A percentile compares a stretch with the other conserved stretches of the same genome.
These are phyloP conservation scores for Dromaius novaehollandiae DNA, from an alignment of 2,113 vertebrate genomes.

Conservation along the genomic window DNA sequence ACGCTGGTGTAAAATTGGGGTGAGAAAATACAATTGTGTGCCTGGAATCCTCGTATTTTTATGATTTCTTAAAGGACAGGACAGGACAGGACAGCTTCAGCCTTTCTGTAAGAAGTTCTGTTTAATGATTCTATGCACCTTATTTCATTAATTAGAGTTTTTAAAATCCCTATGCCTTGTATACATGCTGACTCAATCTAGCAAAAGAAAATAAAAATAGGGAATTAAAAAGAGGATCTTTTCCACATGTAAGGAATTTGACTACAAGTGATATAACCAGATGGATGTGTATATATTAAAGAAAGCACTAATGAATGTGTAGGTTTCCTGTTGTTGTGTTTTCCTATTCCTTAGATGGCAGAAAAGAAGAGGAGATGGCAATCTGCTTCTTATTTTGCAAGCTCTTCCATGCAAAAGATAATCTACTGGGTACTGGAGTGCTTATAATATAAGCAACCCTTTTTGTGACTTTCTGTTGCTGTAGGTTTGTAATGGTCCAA, in stretches of 20 bases:
- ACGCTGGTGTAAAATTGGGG: neutral
- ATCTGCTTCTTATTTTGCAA: constrained; percentile 52
- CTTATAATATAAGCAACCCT: constrained; percentile 69
- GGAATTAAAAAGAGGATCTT: neutral
- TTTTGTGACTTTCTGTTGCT: constrained; percentile 74
- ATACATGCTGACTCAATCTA: neutral
- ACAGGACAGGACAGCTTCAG: neutral
- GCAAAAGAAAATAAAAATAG: neutral
- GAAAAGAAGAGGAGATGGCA: constrained; percentile 54
- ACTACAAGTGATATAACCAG: neutral
- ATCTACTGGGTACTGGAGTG: constrained; percentile 66
- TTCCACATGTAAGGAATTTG: neutral
- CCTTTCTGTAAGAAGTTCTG: neutral
- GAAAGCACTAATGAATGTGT: neutral
- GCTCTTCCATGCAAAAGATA: constrained; percentile 60
- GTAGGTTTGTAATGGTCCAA: constrained; percentile 74
- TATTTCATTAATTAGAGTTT: neutral
- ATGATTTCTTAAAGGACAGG: neutral
- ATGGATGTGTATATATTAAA: neutral
- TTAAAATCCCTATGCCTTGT: neutral
- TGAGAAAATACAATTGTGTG: neutral
- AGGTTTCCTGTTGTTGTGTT: neutral
- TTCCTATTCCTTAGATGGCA: constrained; percentile 3
- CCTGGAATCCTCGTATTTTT: neutral
- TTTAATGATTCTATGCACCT: neutral